Conservation (phyloP, 2,888 invertebrate genomes). For the Emmelina monodactyla region DNA sequence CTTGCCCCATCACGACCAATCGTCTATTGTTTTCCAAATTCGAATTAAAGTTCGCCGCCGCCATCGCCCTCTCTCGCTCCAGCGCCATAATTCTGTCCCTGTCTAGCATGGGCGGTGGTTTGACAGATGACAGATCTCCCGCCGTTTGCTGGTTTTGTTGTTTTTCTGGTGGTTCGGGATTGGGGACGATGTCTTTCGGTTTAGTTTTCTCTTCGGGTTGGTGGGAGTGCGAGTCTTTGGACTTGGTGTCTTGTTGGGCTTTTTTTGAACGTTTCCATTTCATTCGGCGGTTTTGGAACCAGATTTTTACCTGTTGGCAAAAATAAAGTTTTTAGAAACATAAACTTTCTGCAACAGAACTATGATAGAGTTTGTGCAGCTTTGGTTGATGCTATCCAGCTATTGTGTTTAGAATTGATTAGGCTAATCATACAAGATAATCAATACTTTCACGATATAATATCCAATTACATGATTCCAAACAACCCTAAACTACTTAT, state of each 20-base stretch:
- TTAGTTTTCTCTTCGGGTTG: constrained; percentile 43
- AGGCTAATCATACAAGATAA: no score
- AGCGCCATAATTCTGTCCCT: constrained; percentile 57
- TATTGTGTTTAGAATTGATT: no score
- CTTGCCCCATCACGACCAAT: constrained; percentile 51
- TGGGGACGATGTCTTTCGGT: constrained; percentile 30
- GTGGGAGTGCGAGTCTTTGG: constrained; percentile 41
- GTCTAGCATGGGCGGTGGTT: constrained; percentile 48
- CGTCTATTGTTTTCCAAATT: constrained; percentile 58
- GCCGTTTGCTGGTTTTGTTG: constrained; percentile 29
- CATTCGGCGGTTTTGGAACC: constrained; percentile 99
- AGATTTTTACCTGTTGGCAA: constrained; percentile 87
- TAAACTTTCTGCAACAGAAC: no score
- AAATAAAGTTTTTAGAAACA: constrained; percentile 7
- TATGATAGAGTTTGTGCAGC: no score
- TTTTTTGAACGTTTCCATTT: constrained; percentile 99
- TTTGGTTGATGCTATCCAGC: no score
- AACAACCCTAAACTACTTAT: no score
- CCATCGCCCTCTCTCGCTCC: constrained; percentile 55
- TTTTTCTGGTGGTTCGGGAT: constrained; percentile 35
- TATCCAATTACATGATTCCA: no score
- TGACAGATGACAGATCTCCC: constrained; percentile 57
- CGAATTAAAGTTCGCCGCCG: constrained; percentile 59
- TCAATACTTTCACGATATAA: no score
- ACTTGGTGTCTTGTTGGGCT: constrained; percentile 87